Conservation (phyloP, 2,113 vertebrate genomes). For the Poecilia latipinna region DNA sequence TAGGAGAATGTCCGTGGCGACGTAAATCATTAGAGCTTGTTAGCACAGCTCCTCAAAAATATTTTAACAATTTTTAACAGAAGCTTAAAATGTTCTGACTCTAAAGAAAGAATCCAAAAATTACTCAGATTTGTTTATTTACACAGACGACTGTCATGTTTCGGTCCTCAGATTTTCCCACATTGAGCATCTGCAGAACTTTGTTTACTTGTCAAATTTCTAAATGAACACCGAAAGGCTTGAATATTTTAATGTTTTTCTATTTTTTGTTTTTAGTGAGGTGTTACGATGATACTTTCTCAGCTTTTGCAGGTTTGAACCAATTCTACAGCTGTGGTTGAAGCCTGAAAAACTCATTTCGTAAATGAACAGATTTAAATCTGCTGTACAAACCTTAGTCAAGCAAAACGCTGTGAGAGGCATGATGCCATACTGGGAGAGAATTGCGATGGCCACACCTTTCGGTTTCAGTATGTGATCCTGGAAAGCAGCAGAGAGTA, state of each 20-base stretch:
- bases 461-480: constrained; percentile 82
- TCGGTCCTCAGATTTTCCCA: too few relatives aligned
- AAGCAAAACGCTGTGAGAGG: constrained; percentile 83
- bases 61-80: not conserved
- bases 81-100: too few relatives aligned
- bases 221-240: too few relatives aligned
- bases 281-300: not conserved
- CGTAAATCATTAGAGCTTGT: too few relatives aligned
- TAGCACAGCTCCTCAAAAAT: not conserved
- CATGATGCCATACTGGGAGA: constrained; percentile 86
- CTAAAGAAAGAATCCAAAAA: too few relatives aligned
- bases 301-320: not conserved
- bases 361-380: not conserved
- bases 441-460: constrained; percentile 76
- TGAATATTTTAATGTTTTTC: too few relatives aligned
- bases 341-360: not conserved
- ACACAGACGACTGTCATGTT: too few relatives aligned
- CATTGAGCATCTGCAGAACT: too few relatives aligned
- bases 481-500: constrained; percentile 30
- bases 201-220: too few relatives aligned
- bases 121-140: too few relatives aligned
- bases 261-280: too few relatives aligned
- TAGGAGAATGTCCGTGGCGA: not conserved
- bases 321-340: not conserved
- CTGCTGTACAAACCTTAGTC: constrained; percentile 69